Evolutionary conservation across 2,113 vertebrate species (phyloP), one percentile per base, ranked within the genome.

Genomic region (Psephotus haematonotus): DNA sequence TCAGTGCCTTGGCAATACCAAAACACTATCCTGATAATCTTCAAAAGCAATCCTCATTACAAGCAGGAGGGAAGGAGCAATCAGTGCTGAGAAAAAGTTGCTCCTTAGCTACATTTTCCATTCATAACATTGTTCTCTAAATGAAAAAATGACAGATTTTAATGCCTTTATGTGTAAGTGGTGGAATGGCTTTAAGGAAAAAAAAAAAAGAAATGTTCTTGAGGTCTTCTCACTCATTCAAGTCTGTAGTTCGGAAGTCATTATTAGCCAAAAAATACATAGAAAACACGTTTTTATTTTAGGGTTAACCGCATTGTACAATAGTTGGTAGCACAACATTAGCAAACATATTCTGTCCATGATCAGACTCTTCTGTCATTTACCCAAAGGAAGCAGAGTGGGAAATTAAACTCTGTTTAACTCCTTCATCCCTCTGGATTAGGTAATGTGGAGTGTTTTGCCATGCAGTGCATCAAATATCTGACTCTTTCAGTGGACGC

Each of bases 401-500:
- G 60, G 64, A 92, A 88, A 88, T 81, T 41, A 88, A 88, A 90
- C 19, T 86, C 37, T 70, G 20, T 37, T 90, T 90, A 86, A 86
- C 43, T 70, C 23, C n/a, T 70, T 78, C 25, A 5, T 95, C 41
- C 53, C 37, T 75, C 43, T 88, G 60, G 60, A 50, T 76, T 76
- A 76, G 55, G 25, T 86, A 85, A 74, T 27, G 6, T 11, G 75
- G 47, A 79, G 25, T 69, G n/a, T 60, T 90, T 87, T 95, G 37
- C 35, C 59, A 83, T 69, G 52, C 17, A 13, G 68, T 75, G 46
- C 55, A 43, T 55, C 63, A 71, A 82, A 71, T 74, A 92, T 55
- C 63, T 68, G 43, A 89, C 27, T 75, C 39, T 46, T 94, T 85
- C 82, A 35, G 11, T 71, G 52, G 17, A 82, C 11, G 53, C 68